Evolutionary conservation across 2,113 vertebrate species (phyloP).

Genomic region (Pelobates fuscus): DNA sequence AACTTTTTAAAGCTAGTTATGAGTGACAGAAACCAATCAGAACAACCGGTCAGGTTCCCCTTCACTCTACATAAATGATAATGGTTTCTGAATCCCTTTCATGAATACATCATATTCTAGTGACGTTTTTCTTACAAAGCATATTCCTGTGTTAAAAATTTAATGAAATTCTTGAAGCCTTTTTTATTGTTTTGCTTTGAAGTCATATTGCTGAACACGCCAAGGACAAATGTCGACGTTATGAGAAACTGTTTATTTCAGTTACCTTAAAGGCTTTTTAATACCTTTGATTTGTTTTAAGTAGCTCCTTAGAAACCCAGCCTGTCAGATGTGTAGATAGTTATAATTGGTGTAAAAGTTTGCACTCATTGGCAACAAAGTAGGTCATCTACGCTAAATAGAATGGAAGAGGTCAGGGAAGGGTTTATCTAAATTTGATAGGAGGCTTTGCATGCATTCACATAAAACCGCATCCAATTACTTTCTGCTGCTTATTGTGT

Average conservation of each 20-base stretch:
- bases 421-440: slow-evolving; percentile 70
- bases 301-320: slow-evolving; percentile 58
- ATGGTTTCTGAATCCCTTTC: slow-evolving; percentile 27
- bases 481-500: slow-evolving; percentile 61
- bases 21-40: not conserved
- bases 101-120: slow-evolving; percentile 33
- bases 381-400: slow-evolving; percentile 54
- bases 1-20: not conserved
- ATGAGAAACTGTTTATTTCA: slow-evolving; percentile 54
- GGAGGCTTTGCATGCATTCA: slow-evolving; percentile 60
- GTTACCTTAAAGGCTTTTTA: slow-evolving; percentile 60
- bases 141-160: slow-evolving; percentile 37
- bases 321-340: slow-evolving; percentile 60
- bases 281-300: slow-evolving; percentile 68
- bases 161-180: slow-evolving; percentile 57
- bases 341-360: slow-evolving; percentile 60
- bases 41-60: not conserved
- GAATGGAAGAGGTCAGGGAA: slow-evolving; percentile 62
- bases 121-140: slow-evolving; percentile 42
- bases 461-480: slow-evolving; percentile 65
- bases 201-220: slow-evolving; percentile 55
- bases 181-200: slow-evolving; percentile 51
- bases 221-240: slow-evolving; percentile 61
- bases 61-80: slow-evolving; percentile 19
- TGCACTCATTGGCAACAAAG: slow-evolving; percentile 50